Evolutionary conservation across 2,797 vertebrate species (phyloP).

Genomic region (Neostethus bicornis): DNA sequence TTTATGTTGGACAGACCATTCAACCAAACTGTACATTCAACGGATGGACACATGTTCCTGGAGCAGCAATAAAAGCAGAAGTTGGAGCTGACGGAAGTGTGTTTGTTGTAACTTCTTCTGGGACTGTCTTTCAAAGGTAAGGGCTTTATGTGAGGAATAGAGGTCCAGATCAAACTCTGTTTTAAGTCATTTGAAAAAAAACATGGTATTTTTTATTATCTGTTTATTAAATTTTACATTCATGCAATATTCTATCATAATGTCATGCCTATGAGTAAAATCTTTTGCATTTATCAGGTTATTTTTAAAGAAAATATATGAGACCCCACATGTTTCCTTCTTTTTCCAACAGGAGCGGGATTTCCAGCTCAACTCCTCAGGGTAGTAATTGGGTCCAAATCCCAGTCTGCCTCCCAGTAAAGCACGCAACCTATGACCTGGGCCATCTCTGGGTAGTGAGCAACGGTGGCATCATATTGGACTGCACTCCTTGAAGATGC

Average conservation of each 20-base stretch:
- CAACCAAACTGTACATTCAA: neutral
- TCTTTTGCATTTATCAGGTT: neutral
- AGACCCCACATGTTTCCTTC: too few species aligned
- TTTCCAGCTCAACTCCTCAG: neutral
- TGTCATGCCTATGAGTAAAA: too few species aligned
- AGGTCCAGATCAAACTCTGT: too few species aligned
- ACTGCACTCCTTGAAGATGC: neutral
- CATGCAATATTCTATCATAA: too few species aligned
- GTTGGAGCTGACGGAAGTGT: neutral
- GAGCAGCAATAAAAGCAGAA: neutral
- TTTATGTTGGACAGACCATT: neutral
- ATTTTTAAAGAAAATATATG: neutral
- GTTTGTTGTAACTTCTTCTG: neutral
- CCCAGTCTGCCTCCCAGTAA: neutral
- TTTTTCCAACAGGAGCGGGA: neutral
- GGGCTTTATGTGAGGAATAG: too few species aligned
- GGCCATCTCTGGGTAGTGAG: conserved; percentile 8
- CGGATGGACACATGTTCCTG: rapidly evolving
- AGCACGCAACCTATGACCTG: neutral
- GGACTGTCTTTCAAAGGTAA: neutral
- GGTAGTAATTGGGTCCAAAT: neutral
- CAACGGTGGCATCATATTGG: neutral
- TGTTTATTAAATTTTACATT: too few species aligned
- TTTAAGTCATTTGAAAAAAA: too few species aligned
- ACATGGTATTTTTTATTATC: too few species aligned